Evolutionary conservation across 2,797 vertebrate species (phyloP).

Genomic region (Gastrophryne carolinensis): DNA sequence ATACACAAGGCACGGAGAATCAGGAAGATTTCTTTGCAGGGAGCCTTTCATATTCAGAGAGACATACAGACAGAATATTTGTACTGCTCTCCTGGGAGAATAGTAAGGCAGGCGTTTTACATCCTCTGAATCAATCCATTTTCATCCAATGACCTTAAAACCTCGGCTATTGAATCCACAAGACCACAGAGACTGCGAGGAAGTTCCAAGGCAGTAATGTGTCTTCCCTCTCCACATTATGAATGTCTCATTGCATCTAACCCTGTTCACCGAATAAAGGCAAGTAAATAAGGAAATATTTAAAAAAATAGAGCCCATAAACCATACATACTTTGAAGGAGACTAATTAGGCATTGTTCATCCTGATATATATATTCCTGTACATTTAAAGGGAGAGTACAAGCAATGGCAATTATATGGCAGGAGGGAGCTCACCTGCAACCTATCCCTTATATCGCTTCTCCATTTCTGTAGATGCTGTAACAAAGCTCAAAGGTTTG

Average conservation of each 20-base stretch:
- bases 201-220: neutral
- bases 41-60: constrained; percentile 23
- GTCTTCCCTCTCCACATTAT: neutral
- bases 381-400: too few species aligned
- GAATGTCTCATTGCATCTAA: constrained; percentile 30
- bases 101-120: constrained; percentile 15
- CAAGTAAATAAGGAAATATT: neutral
- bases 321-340: too few species aligned
- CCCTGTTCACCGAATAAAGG: neutral
- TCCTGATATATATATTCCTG: too few species aligned
- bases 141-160: constrained; percentile 14
- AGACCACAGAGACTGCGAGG: neutral
- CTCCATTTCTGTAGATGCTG: too few species aligned
- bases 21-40: constrained; percentile 23
- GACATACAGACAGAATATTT: neutral
- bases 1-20: constrained; percentile 17
- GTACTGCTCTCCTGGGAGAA: constrained; percentile 6
- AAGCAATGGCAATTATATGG: too few species aligned
- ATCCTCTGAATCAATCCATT: constrained; percentile 25
- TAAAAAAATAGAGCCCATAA: too few species aligned
- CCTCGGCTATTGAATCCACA: neutral
- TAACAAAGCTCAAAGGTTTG: too few species aligned
- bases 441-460: too few species aligned
- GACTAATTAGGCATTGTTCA: too few species aligned
- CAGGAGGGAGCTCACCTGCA: too few species aligned